Percentiles rank a stretch among this genome's conserved stretches.
phyloP scores from a whole-genome alignment of 2,797 vertebrate species.

The Mormyrus hasselquistii region DNA sequence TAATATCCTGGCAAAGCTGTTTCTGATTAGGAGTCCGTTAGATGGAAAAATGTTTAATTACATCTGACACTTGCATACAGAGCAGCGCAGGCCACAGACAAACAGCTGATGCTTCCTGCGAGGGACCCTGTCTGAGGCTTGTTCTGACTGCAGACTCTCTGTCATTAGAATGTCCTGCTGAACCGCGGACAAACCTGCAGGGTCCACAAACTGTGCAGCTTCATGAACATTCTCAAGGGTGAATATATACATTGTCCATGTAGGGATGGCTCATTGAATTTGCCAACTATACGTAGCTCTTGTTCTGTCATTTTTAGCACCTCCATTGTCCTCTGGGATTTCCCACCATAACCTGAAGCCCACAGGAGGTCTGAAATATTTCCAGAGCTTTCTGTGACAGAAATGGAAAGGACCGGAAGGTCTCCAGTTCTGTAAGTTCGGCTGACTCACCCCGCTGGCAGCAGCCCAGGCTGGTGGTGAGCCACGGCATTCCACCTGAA shows the following conservation, averaged over 20 bases:
- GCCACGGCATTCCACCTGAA: neutral
- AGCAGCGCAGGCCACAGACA: neutral
- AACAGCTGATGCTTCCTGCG: neutral
- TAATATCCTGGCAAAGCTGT: neutral
- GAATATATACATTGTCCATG: neutral
- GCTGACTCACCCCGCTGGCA: neutral
- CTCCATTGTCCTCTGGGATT: neutral
- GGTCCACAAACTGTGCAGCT: neutral
- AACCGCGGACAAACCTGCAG: neutral
- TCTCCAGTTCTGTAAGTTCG: neutral
- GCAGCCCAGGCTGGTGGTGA: neutral
- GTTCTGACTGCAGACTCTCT: neutral
- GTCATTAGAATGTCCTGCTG: neutral
- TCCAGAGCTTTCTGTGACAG: neutral
- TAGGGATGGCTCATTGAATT: neutral
- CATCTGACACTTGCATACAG: slow-evolving; percentile 1
- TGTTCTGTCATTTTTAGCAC: neutral
- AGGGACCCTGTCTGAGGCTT: neutral
- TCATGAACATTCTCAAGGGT: neutral
- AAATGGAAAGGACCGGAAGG: neutral
- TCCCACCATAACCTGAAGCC: neutral
- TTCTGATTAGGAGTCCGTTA: slow-evolving; percentile 20
- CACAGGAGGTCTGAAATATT: neutral
- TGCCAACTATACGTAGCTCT: too few species aligned
- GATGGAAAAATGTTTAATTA: slow-evolving; percentile 26